Percentiles rank a stretch among this genome's conserved stretches.
Evolutionary conservation across 2,113 vertebrate genomes (phyloP).

Genomic region (Barnardius zonarius): DNA sequence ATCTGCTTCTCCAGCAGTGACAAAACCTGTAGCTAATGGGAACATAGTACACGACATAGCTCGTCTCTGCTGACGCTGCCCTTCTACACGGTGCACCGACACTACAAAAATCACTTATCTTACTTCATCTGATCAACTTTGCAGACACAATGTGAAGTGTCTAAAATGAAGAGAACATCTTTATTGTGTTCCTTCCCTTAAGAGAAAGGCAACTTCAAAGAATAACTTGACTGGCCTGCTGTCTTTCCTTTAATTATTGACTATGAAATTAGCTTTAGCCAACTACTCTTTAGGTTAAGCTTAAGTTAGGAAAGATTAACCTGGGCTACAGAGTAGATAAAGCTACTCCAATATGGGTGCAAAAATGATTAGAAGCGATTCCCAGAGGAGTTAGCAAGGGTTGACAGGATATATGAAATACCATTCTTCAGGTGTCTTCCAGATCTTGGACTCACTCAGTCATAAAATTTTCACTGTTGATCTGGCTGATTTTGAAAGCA

Average conservation of each 20-base stretch:
- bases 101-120: neutral
- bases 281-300: neutral
- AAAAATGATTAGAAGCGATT: neutral
- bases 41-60: rapidly evolving
- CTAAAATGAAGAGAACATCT: neutral
- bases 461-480: neutral
- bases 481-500: neutral
- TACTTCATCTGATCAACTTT: neutral
- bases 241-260: conserved; percentile 3
- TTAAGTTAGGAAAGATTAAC: neutral
- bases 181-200: neutral
- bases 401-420: neutral
- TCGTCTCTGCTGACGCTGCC: rapidly evolving
- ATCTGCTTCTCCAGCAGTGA: neutral
- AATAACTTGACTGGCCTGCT: neutral
- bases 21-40: neutral
- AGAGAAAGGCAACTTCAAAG: neutral
- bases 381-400: neutral
- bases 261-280: conserved; percentile 7
- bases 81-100: neutral
- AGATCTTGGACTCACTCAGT: neutral
- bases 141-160: rapidly evolving
- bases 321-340: neutral
- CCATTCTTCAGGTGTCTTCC: neutral
- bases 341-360: neutral